Evolutionary conservation across 2,113 vertebrate species (phyloP).

Genomic region (Sinocyclocheilus grahami): DNA sequence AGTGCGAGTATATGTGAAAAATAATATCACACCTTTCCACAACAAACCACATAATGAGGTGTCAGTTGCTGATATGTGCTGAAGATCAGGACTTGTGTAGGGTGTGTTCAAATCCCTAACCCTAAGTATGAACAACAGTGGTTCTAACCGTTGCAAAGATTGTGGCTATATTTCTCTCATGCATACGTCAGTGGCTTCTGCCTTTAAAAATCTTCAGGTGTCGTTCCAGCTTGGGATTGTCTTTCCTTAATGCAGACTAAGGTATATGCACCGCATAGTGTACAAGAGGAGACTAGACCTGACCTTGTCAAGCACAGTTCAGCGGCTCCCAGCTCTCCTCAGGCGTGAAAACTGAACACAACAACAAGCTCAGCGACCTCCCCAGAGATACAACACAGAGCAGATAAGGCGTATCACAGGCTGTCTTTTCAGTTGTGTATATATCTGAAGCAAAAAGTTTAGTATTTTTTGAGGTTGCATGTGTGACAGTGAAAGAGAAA

Average conservation of each 20-base stretch:
- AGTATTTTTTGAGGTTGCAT: background rate
- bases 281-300: conserved; percentile 51
- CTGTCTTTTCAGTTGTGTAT: conserved; percentile 51
- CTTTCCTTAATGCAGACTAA: conserved; percentile 25
- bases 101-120: background rate
- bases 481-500: conserved; percentile 21
- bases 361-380: conserved; percentile 60
- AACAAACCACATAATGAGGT: background rate
- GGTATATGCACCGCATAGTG: conserved; percentile 31
- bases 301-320: conserved; percentile 55
- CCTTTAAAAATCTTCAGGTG: conserved; percentile 8
- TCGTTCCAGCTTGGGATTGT: background rate
- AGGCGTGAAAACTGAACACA: conserved; percentile 59
- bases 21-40: background rate
- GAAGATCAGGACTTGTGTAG: background rate
- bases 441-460: background rate
- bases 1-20: background rate
- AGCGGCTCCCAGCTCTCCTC: conserved; percentile 57
- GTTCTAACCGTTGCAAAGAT: background rate
- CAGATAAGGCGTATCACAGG: conserved; percentile 64
- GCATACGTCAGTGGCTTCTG: background rate
- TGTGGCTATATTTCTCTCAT: background rate
- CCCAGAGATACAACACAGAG: conserved; percentile 54
- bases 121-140: background rate
- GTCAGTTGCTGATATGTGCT: background rate